phyloP scores from a whole-genome alignment of 2,797 vertebrate genomes.

The Tamandua tetradactyla region DNA sequence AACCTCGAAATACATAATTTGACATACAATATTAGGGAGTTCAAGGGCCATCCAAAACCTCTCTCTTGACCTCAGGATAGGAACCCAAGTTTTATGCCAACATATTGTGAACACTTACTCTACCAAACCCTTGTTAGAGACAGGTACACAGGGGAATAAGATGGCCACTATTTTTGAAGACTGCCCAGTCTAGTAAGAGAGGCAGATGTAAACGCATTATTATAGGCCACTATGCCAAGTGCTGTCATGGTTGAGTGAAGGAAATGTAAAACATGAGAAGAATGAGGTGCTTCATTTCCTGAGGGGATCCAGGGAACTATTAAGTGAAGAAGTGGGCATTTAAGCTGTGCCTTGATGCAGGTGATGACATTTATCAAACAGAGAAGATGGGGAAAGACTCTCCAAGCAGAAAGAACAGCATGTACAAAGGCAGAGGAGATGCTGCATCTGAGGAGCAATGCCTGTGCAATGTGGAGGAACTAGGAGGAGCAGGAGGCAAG shows the following conservation, averaged over 20 bases:
- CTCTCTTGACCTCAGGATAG: background rate
- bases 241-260: background rate
- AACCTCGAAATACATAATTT: background rate
- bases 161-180: background rate
- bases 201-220: background rate
- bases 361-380: slow-evolving; percentile 11
- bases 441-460: background rate
- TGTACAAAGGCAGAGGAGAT: background rate
- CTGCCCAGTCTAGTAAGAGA: background rate
- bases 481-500: background rate
- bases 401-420: background rate
- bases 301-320: background rate
- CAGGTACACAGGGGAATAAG: background rate
- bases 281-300: background rate
- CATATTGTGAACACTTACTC: background rate
- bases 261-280: background rate
- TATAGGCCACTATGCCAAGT: background rate
- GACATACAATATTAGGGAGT: background rate
- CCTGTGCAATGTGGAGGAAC: background rate
- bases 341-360: background rate
- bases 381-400: background rate
- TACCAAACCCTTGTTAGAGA: background rate
- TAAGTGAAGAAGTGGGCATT: background rate
- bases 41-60: background rate
- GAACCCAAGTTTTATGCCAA: background rate